Evolutionary conservation across 2,888 invertebrate genomes (phyloP), one percentile per base, ranked within the genome.

Genomic region (Stratiomys singularior): DNA sequence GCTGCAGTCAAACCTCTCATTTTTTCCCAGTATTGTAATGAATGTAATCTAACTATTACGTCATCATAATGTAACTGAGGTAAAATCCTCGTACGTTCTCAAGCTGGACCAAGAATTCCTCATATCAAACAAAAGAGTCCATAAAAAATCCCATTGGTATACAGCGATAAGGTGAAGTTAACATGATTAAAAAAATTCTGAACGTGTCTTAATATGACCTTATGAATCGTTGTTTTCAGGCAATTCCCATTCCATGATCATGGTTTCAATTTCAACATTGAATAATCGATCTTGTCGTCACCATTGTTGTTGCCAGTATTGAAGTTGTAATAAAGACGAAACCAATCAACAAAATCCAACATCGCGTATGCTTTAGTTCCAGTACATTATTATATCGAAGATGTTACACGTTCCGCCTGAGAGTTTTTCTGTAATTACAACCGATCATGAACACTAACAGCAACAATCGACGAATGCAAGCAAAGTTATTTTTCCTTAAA

Each of bases 391-490:
- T 67, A 28, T 13, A 25, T 23, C n/a, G 28, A 67, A 67, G 25
- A 46, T 52, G 56, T 71, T 66, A 60, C 71, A 76, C 76, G 76
- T 76, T 78, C 71, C 37, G 72, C 44, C 64, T 23, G 60, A 69
- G 76, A 78, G 58, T 76, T 30, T 46, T 64, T 37, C 76, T 71
- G 69, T 78, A 78, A 78, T 78, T 78, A 78, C 76, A 72, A 13
- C 18, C 46, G 15, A 25, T 44, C 30, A n/a, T 18, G 46, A 23
- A 5, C 47, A 69, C 67, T 67, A 44, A 67, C 67, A 21, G 25
- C 60, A 60, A 23, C 23, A 5, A 25, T 60, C 60, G 18, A 60
- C 23, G 5, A 7, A 27, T 25, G 63, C 9, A 37, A 5, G 63
- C 27, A 9, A 15, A 25, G 63, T 2, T 27, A 27, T 63, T 27